Base-by-base conservation (phyloP, 1,140 invertebrate species). In the Drosophila navojoa region DNA sequence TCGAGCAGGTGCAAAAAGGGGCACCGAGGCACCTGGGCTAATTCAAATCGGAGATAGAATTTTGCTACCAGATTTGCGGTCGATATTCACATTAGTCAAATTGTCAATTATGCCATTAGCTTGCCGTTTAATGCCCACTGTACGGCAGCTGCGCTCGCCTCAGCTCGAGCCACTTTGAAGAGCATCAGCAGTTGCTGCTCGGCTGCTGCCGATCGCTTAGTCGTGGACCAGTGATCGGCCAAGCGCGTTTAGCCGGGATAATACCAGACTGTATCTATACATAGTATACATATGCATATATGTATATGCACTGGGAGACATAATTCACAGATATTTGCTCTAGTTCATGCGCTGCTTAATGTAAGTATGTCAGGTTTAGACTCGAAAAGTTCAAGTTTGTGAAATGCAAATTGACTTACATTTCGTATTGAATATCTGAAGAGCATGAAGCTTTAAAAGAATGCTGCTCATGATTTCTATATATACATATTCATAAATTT, bases 171-270 rank as follows among this genome's bases (percentile, higher is more conserved):
- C 64, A 27, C 47, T 44, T 49, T 44, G 44, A 10, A 44, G 40
- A 22, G 61, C 53, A 29, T 19, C 25, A 45, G 55, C 40, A 59
- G 55, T 45, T 59, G 57, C 42, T 50, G 19, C 19, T 71, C 53
- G 62, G 42, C 38, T 53, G 53, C 45, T 29, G 54, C 19, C 53
- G 53, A 66, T 52, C 16, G 62, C 61, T 66, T 59, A 67, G 69
- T 71, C 53, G 69, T 66, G 53, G 47, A 66, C 38, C 53, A 67
- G 62, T 71, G 62, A 71, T 71, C 64, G 69, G 62, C 35, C 58
- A 54, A 32, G 61, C 50, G 50, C 50, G 40, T 54, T 64, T 54
- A 32, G 16, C 52, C 66, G 64, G 47, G 25, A 68, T 35, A 52
- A 60, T 35, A 35, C 16, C 40, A 64, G 32, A 32, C 13, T 44